Percentiles rank a stretch among this genome's conserved stretches.
These are phyloP conservation scores for Trididemnum miniatum DNA, from an alignment of 23 tunicate genomes.

Conservation along the genomic window DNA sequence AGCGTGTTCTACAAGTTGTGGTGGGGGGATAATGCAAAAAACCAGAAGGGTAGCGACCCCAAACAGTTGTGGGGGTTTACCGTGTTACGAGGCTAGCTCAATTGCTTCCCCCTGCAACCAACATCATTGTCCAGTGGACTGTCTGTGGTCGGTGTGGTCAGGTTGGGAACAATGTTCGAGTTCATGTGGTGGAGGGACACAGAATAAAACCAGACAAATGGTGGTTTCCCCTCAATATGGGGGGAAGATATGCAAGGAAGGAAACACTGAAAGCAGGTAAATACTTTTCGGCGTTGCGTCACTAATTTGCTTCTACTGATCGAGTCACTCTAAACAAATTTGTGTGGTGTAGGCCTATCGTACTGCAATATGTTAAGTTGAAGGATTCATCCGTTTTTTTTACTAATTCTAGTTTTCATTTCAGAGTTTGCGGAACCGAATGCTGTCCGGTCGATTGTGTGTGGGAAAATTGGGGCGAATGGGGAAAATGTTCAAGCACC, in stretches of 20 bases:
- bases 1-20: background rate
- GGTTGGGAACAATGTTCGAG: conserved; percentile 28
- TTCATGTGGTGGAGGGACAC: conserved; percentile 16
- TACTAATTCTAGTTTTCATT: too few species aligned
- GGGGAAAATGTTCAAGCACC: conserved; percentile 30
- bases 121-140: conserved; percentile 32
- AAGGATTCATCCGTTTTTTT: too few species aligned
- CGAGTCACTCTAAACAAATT: too few species aligned
- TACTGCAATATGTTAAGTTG: too few species aligned
- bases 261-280: background rate
- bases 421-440: background rate
- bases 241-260: background rate
- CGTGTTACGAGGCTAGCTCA: background rate
- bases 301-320: too few species aligned
- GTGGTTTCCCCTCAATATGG: background rate
- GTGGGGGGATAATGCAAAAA: background rate
- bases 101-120: background rate
- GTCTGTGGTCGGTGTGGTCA: conserved; percentile 34
- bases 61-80: background rate
- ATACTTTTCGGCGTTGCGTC: too few species aligned
- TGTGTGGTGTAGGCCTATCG: too few species aligned
- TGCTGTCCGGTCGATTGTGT: conserved; percentile 47
- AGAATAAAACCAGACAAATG: background rate
- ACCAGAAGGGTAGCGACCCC: background rate
- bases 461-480: conserved; percentile 32